Evolutionary conservation across 2,113 vertebrate genomes (phyloP).

Genomic region (Varanus komodoensis): DNA sequence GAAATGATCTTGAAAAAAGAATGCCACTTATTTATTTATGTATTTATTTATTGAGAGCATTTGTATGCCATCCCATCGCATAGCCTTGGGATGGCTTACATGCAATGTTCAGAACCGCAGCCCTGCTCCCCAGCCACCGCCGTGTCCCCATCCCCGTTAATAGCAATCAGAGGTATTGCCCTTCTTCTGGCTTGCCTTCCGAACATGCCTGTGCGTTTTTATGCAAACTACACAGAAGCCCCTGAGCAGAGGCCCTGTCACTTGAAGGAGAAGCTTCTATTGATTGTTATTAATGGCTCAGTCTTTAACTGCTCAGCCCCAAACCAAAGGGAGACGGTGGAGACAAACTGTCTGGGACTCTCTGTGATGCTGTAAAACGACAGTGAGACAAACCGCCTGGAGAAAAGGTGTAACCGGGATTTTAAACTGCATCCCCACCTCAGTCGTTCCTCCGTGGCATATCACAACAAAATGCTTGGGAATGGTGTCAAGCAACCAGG

Average conservation of each 20-base stretch:
- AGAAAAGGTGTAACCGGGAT: constrained; percentile 63
- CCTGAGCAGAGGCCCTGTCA: constrained; percentile 57
- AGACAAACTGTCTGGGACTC: constrained; percentile 66
- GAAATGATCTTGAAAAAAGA: too few species aligned
- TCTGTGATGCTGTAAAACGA: constrained; percentile 67
- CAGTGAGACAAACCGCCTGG: constrained; percentile 65
- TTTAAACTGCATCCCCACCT: constrained; percentile 72
- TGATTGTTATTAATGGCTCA: constrained; percentile 48
- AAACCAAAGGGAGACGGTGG: constrained; percentile 50
- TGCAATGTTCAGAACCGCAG: too few species aligned
- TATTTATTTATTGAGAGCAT: too few species aligned
- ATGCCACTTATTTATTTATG: too few species aligned
- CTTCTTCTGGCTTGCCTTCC: constrained; percentile 59
- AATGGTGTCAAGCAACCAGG: constrained; percentile 65
- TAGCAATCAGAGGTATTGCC: too few species aligned
- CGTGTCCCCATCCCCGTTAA: too few species aligned
- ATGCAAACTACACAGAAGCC: constrained; percentile 70
- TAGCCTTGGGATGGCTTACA: too few species aligned
- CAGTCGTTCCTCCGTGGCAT: constrained; percentile 72
- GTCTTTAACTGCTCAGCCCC: constrained; percentile 53
- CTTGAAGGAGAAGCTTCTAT: constrained; percentile 47
- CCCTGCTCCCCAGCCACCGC: too few species aligned
- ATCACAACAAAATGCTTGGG: constrained; percentile 68
- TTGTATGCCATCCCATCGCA: too few species aligned
- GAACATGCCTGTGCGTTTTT: constrained; percentile 62